phyloP scores from a whole-genome alignment of 2,888 invertebrate species.

The Papilio demoleus region DNA sequence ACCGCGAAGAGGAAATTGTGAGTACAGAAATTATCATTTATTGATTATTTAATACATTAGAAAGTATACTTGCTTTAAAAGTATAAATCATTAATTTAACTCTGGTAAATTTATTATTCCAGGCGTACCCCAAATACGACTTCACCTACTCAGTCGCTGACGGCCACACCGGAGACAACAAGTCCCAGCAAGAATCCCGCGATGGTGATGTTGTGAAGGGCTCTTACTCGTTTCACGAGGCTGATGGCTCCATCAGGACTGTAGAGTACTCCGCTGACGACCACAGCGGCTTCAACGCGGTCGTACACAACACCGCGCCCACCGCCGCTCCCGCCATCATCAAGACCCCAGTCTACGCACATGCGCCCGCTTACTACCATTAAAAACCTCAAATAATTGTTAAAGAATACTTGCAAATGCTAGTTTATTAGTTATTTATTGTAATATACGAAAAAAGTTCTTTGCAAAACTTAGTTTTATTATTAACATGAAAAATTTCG shows the following conservation, averaged over 20 bases:
- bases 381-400: slow-evolving; percentile 41
- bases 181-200: slow-evolving; percentile 75
- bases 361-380: slow-evolving; percentile 59
- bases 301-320: slow-evolving; percentile 67
- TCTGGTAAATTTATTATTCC: slow-evolving; percentile 30
- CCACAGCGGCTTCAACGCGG: slow-evolving; percentile 74
- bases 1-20: slow-evolving; percentile 47
- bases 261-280: slow-evolving; percentile 80
- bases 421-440: slow-evolving; percentile 58
- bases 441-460: slow-evolving; percentile 52
- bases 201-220: slow-evolving; percentile 80
- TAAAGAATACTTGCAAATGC: slow-evolving; percentile 29
- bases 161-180: slow-evolving; percentile 80
- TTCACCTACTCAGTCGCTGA: slow-evolving; percentile 80
- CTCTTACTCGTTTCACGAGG: slow-evolving; percentile 76
- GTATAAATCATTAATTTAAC: too few species aligned
- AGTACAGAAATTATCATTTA: too few species aligned
- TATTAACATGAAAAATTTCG: too few species aligned
- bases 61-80: too few species aligned
- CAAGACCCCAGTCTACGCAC: slow-evolving; percentile 45
- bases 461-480: not conserved
- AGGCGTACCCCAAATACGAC: slow-evolving; percentile 69
- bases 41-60: slow-evolving; percentile 3
- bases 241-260: slow-evolving; percentile 78
- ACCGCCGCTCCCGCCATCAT: slow-evolving; percentile 56